Percentiles rank a stretch among this genome's conserved stretches.
Evolutionary conservation across 2,113 vertebrate genomes (phyloP).

Genomic region (Martes martes): DNA sequence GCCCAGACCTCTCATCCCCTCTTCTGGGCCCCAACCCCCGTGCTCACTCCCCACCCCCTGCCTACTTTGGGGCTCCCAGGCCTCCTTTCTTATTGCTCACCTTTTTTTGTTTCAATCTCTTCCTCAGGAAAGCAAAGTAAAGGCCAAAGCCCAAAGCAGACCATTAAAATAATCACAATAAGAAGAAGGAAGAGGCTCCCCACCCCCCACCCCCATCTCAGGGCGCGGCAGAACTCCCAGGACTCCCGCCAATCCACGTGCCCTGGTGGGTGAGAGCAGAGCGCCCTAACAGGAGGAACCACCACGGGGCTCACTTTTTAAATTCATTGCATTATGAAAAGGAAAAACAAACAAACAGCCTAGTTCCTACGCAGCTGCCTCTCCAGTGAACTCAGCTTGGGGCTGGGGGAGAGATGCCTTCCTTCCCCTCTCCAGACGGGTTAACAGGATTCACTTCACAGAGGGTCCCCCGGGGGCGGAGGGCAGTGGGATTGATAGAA

Average conservation of each 20-base stretch:
- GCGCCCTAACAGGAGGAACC: constrained; percentile 1
- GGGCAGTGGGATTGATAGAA: not conserved
- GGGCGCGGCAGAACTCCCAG: not conserved
- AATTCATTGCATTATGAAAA: constrained; percentile 53
- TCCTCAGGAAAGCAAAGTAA: not conserved
- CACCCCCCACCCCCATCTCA: not conserved
- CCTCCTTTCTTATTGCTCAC: not conserved
- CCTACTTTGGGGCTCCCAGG: not conserved
- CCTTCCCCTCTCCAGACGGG: not conserved
- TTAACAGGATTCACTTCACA: not conserved
- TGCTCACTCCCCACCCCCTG: not conserved
- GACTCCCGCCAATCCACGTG: not conserved
- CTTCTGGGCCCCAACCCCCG: not conserved
- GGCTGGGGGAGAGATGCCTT: too few relatives aligned
- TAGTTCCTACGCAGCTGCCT: constrained; percentile 16
- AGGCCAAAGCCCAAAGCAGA: not conserved
- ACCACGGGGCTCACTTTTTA: constrained; percentile 50
- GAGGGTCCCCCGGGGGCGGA: not conserved
- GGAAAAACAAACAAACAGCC: not conserved
- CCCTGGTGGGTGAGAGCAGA: constrained; percentile 35
- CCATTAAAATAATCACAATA: not conserved
- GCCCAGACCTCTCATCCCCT: not conserved
- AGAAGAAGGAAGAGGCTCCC: not conserved
- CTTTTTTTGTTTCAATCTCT: not conserved
- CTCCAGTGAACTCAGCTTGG: not conserved